Conservation (phyloP, 2,888 invertebrate species). For the Chouioia cunea region DNA sequence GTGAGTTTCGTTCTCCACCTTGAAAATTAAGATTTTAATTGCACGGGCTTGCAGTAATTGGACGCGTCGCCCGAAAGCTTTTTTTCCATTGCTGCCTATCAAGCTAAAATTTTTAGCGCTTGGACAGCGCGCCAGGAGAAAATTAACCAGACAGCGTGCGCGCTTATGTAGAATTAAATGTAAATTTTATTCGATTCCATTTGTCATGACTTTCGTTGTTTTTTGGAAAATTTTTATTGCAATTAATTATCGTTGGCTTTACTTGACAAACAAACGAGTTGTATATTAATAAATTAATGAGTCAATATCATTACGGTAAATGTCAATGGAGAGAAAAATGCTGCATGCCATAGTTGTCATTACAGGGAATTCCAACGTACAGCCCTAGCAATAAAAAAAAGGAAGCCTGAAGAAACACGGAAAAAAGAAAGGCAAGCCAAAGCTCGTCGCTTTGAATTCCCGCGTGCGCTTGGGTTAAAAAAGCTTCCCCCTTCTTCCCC, state of each 20-base stretch:
- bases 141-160: slow-evolving; percentile 19
- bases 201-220: neutral
- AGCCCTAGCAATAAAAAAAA: neutral
- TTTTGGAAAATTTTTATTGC: too few relatives aligned
- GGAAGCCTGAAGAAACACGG: neutral
- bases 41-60: slow-evolving; percentile 48
- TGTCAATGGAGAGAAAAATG: too few relatives aligned
- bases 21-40: slow-evolving; percentile 60
- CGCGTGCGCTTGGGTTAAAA: slow-evolving; percentile 10
- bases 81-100: neutral
- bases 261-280: too few relatives aligned
- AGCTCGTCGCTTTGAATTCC: slow-evolving; percentile 41
- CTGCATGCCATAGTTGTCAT: too few relatives aligned
- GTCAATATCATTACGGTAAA: too few relatives aligned
- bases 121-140: slow-evolving; percentile 13
- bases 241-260: too few relatives aligned
- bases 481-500: slow-evolving; percentile 3
- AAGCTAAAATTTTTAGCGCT: neutral
- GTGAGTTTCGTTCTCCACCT: slow-evolving; percentile 31
- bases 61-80: slow-evolving; percentile 17
- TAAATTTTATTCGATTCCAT: slow-evolving; percentile 34
- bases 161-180: slow-evolving; percentile 40
- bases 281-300: too few relatives aligned
- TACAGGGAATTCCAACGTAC: too few relatives aligned
- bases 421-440: slow-evolving; percentile 1